Conservation (phyloP, 2,113 vertebrate genomes). For the Opisthocomus hoazin region DNA sequence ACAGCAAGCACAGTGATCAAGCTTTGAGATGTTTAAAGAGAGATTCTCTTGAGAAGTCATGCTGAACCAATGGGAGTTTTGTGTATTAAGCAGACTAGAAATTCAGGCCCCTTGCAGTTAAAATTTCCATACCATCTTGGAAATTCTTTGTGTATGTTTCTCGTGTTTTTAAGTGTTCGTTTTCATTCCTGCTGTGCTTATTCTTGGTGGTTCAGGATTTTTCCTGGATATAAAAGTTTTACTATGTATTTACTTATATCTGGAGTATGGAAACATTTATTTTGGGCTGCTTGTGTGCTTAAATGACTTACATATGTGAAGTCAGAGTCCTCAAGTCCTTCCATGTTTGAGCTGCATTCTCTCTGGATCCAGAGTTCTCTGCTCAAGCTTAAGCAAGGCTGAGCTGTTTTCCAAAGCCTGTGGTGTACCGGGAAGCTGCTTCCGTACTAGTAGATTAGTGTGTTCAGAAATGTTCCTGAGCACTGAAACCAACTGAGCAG, state of each 20-base stretch:
- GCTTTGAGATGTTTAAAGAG: not conserved
- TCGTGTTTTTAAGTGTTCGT: not conserved
- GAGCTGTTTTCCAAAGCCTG: not conserved
- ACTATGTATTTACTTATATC: not conserved
- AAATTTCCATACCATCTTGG: not conserved
- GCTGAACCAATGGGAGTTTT: not conserved
- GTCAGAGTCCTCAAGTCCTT: not conserved
- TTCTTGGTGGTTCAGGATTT: not conserved
- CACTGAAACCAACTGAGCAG: not conserved
- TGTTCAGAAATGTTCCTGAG: not conserved
- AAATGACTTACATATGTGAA: not conserved
- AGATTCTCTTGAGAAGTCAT: not conserved
- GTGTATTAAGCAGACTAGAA: not conserved
- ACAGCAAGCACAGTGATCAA: not conserved
- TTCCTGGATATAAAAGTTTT: not conserved
- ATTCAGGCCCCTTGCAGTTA: not conserved
- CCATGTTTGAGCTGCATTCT: not conserved
- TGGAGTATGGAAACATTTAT: not conserved
- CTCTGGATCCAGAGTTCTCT: not conserved
- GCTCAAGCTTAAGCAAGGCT: not conserved
- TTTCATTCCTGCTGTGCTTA: not conserved
- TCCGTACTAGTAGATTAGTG: not conserved
- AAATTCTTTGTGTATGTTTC: not conserved
- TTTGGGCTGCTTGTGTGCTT: not conserved
- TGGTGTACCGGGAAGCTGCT: not conserved